phyloP scores from a whole-genome alignment of 2,888 invertebrate genomes.

The Hymenopus coronatus region DNA sequence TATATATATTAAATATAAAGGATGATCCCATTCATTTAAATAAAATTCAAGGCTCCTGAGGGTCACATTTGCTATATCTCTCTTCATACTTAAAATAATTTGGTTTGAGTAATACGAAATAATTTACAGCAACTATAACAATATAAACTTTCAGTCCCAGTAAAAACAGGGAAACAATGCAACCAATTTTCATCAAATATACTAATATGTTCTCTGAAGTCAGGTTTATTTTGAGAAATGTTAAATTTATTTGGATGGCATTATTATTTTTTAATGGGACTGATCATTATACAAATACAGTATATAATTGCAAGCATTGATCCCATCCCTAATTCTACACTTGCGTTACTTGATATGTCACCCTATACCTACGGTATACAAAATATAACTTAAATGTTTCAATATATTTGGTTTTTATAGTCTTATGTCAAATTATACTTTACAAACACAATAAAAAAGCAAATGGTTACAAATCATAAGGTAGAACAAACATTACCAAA shows the following conservation, averaged over 20 bases:
- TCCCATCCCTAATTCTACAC: constrained; percentile 18
- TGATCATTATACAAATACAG: not conserved
- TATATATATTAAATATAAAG: constrained; percentile 16
- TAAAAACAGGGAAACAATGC: not conserved
- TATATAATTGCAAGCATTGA: constrained; percentile 9
- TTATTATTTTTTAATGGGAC: constrained; percentile 6
- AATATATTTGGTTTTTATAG: constrained; percentile 33
- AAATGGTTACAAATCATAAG: not conserved
- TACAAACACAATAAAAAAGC: constrained; percentile 15
- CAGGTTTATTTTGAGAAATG: not conserved
- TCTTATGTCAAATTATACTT: constrained; percentile 28
- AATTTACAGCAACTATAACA: not conserved
- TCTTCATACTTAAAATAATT: constrained; percentile 19
- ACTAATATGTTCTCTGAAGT: not conserved
- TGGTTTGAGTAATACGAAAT: constrained; percentile 27
- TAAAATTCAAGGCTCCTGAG: constrained; percentile 15
- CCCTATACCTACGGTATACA: constrained; percentile 28
- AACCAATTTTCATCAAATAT: not conserved
- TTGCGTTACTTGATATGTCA: constrained; percentile 28
- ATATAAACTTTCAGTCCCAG: constrained; percentile 13
- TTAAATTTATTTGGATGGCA: not conserved
- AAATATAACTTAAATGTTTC: constrained; percentile 30
- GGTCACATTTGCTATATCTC: constrained; percentile 8
- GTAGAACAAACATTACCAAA: not conserved
- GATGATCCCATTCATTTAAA: constrained; percentile 6